Evolutionary conservation across 2,888 invertebrate genomes (phyloP), one percentile per base, ranked within the genome.

Genomic region (Kryphioiulus occultus): DNA sequence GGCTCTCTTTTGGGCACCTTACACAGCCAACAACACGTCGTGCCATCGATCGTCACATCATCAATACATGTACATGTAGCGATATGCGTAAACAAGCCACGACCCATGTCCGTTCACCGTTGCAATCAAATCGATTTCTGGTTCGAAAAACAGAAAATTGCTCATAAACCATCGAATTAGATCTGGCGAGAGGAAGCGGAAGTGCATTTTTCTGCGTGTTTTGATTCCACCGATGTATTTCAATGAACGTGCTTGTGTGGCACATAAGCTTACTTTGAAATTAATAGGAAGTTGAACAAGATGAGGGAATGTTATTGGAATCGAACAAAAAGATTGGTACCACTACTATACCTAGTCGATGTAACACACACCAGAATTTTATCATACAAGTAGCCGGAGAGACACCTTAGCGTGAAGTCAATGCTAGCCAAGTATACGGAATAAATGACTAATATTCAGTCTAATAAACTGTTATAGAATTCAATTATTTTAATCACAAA

Each of bases 81-180:
- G 22, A n/a, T 22, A 22, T 59, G 22, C 22, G 59, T 59, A 59
- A 59, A 59, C 22, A 59, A 59, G 59, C 59, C n/a, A 59, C 59
- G n/a, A 59, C 22, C n/a, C 59, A 22, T 59, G 59, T 59, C 59
- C 59, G 10, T 22, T 59, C 22, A 0, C 22, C 59, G 53, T 19
- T 53, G 22, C 4, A 59, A 59, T 59, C 59, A 59, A 22, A 59
- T 59, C 59, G 59, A 59, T 59, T 59, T 59, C 22, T 59, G 59
- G 59, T 59, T 59, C 59, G 59, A 59, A 59, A 59, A 59, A 59
- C 59, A n/a, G 22, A 59, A 59, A 59, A 59, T 59, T 59, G 59
- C 59, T 59, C 59, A 59, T 59, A 59, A 59, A 59, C 22, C 22
- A 59, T 59, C 59, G 19, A 59, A 59, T 59, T 59, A 59, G 59